Evolutionary conservation across 2,797 vertebrate species (phyloP), one percentile per base, ranked within the genome.

Genomic region (Mycteria americana): DNA sequence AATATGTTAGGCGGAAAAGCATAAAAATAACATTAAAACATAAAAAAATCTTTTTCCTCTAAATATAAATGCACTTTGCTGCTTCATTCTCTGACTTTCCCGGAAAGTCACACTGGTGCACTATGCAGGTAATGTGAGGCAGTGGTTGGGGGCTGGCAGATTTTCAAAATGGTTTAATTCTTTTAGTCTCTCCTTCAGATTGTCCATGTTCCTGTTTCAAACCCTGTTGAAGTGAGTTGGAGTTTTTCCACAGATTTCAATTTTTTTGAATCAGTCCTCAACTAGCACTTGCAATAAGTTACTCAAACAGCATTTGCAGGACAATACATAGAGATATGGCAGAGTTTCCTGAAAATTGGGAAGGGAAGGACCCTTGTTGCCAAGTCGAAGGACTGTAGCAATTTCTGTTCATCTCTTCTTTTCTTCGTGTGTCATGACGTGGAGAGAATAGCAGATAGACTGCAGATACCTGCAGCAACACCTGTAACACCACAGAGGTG

Each of bases 21-120:
- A 77, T 85, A 80, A 95, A 81, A 80, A 50, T 77, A 89, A 81
- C 15, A 63, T 70, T n/a, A 91, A 93, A 74, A 16, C 3, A 64
- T 77, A 45, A 27, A 45, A 50, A 69, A 63, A 59, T 21, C 3
- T 31, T 77, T 93, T 93, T 69, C 24, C 86, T 30, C 48, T 86
- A 85, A 85, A 85, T 59, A 85, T 76, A 87, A 88, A 73, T 46
- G 11, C 0, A 5, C 45, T 91, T 85, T 96, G 7, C 51, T 83
- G 48, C 45, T 92, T 93, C 54, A 48, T 87, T 92, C 51, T 91
- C 68, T 83, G 31, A 45, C 70, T 94, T 96, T 88, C n/a, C 53
- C 13, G 5, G 57, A 87, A 93, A 93, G 57, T 91, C 67, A 63
- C 30, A 43, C 4, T 39, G 45, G 5, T 30, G 70, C 17, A 37